Conservation (phyloP, 2,888 invertebrate genomes). For the Choreutis nemorana region DNA sequence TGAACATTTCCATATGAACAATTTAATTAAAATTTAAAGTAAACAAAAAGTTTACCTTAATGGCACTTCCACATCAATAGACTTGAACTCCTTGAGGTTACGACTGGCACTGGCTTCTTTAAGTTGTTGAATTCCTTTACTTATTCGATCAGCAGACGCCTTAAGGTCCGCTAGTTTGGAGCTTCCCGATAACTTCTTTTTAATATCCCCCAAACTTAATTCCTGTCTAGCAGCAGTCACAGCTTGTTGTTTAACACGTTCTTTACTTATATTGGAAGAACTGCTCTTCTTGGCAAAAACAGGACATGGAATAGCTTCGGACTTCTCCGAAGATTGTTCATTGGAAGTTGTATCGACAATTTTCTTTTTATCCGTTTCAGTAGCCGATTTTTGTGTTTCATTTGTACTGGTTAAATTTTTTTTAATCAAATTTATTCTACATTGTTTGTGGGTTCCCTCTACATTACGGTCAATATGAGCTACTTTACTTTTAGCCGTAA, state of each 20-base stretch:
- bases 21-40: slow-evolving; percentile 1
- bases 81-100: slow-evolving; percentile 73
- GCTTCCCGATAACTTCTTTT: slow-evolving; percentile 72
- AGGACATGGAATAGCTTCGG: too few relatives aligned
- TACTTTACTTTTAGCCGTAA: slow-evolving; percentile 60
- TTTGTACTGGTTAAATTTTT: slow-evolving; percentile 14
- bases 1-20: not conserved
- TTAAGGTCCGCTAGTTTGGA: slow-evolving; percentile 74
- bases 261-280: slow-evolving; percentile 28
- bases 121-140: slow-evolving; percentile 70
- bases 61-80: slow-evolving; percentile 79
- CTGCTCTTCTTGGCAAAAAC: slow-evolving; percentile 41
- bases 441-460: slow-evolving; percentile 13
- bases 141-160: slow-evolving; percentile 71
- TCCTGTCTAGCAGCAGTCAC: slow-evolving; percentile 64
- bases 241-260: slow-evolving; percentile 33
- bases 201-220: slow-evolving; percentile 74
- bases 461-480: slow-evolving; percentile 29
- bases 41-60: slow-evolving; percentile 61
- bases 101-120: slow-evolving; percentile 53
- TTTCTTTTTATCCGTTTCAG: slow-evolving; percentile 6
- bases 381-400: slow-evolving; percentile 7
- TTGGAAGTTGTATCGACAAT: slow-evolving; percentile 9
- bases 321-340: slow-evolving; percentile 3
- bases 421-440: slow-evolving; percentile 14